phyloP scores from a whole-genome alignment of 2,797 vertebrate species.

The Loriculus beryllinus region DNA sequence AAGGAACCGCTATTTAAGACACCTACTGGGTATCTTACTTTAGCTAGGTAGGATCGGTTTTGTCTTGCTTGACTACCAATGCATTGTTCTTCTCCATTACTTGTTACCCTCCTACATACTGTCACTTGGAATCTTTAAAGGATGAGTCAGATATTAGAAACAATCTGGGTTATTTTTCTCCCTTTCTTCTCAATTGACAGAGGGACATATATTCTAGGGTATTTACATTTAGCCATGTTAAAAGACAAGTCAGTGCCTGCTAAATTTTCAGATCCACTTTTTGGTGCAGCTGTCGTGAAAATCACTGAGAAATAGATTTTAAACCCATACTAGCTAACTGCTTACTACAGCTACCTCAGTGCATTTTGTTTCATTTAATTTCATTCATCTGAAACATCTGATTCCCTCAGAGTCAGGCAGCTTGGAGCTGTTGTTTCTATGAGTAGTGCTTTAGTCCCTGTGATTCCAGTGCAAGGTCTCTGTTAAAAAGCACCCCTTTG shows the following conservation, averaged over 20 bases:
- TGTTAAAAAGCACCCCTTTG: not conserved
- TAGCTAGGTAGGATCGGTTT: not conserved
- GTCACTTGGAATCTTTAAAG: constrained; percentile 21
- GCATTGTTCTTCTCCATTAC: not conserved
- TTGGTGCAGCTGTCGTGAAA: not conserved
- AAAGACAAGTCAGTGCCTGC: not conserved
- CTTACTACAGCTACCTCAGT: not conserved
- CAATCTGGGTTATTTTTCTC: not conserved
- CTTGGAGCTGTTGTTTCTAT: not conserved
- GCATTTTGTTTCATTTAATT: not conserved
- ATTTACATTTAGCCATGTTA: not conserved
- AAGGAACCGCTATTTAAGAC: not conserved
- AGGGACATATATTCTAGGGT: not conserved
- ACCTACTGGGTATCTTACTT: not conserved
- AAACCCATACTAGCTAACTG: not conserved
- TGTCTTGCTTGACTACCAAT: not conserved
- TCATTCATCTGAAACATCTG: not conserved
- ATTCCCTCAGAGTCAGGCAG: not conserved
- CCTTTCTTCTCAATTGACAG: not conserved
- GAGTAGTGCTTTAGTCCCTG: not conserved
- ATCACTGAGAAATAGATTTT: not conserved
- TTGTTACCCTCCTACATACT: constrained; percentile 35
- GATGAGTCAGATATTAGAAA: constrained; percentile 41
- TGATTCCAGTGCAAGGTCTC: not conserved
- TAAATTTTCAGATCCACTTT: not conserved